Evolutionary conservation across 1,140 invertebrate species (phyloP).

Genomic region (Dufourea novaeangliae): DNA sequence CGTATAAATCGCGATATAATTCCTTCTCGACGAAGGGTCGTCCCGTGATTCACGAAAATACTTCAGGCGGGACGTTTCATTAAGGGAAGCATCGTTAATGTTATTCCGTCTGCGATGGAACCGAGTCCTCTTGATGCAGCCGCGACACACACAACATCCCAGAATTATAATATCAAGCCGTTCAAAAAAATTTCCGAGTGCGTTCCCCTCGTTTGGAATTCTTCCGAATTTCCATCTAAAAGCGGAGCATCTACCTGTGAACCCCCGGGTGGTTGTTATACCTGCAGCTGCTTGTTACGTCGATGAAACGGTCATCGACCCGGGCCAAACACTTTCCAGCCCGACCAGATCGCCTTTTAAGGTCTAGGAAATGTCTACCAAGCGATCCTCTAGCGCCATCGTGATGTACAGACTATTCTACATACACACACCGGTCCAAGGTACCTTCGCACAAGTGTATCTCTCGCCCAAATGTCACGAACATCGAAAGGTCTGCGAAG

Average conservation of each 20-base stretch:
- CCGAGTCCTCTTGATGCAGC: not conserved
- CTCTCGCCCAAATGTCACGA: not conserved
- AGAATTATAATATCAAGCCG: not conserved
- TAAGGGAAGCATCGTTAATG: not conserved
- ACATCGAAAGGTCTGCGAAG: constrained; percentile 9
- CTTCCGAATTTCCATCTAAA: constrained; percentile 50
- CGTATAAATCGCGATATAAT: constrained; percentile 10
- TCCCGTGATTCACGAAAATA: not conserved
- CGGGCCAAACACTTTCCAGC: constrained; percentile 40
- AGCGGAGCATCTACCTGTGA: constrained; percentile 34
- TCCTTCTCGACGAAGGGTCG: not conserved
- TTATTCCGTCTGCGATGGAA: not conserved
- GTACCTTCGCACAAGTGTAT: not conserved
- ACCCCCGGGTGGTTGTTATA: constrained; percentile 42
- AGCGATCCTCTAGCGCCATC: constrained; percentile 27
- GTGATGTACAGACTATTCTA: constrained; percentile 17
- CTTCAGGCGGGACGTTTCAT: not conserved
- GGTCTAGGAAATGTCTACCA: constrained; percentile 52
- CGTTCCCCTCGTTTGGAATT: not conserved
- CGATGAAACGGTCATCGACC: constrained; percentile 64
- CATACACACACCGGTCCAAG: not conserved
- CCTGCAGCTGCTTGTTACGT: constrained; percentile 59
- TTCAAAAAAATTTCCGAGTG: not conserved
- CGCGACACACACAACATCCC: not conserved
- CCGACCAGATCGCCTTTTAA: constrained; percentile 52